Evolutionary conservation across 1,140 invertebrate genomes (phyloP).

Genomic region (Delia radicum): DNA sequence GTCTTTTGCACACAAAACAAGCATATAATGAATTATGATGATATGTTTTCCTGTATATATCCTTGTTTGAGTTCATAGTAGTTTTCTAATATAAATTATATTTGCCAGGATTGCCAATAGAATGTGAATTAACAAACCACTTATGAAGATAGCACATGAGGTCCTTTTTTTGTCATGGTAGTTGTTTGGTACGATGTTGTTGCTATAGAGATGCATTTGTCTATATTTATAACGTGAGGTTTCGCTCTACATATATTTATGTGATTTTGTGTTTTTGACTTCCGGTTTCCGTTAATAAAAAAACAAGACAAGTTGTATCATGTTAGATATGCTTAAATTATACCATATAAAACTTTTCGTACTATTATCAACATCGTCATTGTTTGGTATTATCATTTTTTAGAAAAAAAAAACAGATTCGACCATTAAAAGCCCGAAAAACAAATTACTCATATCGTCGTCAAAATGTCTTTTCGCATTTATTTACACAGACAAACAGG

Average conservation of each 20-base stretch:
- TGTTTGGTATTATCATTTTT: background rate
- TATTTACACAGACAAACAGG: background rate
- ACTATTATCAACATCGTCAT: constrained; percentile 5
- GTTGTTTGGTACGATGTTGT: background rate
- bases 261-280: background rate
- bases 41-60: background rate
- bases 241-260: background rate
- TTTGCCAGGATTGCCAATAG: background rate
- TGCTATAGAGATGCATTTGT: background rate
- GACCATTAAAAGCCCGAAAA: constrained; percentile 29
- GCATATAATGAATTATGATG: constrained; percentile 10
- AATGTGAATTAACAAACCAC: constrained; percentile 19
- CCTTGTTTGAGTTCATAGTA: background rate
- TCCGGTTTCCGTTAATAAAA: background rate
- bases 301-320: background rate
- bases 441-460: constrained; percentile 31
- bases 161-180: background rate
- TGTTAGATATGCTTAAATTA: constrained; percentile 4
- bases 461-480: constrained; percentile 27
- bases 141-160: constrained; percentile 18
- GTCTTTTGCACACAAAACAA: constrained; percentile 10
- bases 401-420: constrained; percentile 4
- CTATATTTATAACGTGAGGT: background rate
- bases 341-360: constrained; percentile 5
- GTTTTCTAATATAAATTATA: constrained; percentile 23